Conservation (phyloP, 2,888 invertebrate genomes). For the Lepidochitona cinerea region DNA sequence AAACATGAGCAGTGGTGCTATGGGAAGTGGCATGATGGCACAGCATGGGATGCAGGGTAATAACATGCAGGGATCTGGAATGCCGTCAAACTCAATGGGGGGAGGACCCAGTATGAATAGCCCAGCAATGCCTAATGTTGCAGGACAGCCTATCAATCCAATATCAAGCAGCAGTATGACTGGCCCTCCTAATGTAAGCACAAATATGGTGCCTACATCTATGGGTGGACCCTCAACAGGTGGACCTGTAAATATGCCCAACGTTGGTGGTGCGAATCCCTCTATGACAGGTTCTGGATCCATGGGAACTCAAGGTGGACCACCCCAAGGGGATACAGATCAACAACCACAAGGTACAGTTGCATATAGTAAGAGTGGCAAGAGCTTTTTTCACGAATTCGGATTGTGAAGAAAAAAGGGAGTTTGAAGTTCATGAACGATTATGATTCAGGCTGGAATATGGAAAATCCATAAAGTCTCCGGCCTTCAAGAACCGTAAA, state of each 20-base stretch:
- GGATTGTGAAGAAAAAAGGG: no score
- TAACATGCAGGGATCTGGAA: constrained; percentile 29
- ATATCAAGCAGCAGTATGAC: neutral
- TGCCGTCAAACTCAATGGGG: constrained; percentile 26
- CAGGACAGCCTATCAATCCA: neutral
- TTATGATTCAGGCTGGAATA: no score
- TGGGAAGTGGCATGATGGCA: neutral
- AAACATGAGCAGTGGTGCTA: constrained; percentile 19
- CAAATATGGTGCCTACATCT: neutral
- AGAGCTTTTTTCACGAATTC: no score
- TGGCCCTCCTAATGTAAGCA: neutral
- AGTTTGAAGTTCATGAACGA: no score
- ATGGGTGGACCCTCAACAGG: neutral
- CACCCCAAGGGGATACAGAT: neutral
- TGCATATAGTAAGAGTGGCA: no score
- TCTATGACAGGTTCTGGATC: neutral
- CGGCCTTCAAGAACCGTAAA: no score
- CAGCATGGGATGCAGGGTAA: constrained; percentile 11
- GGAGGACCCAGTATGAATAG: constrained; percentile 8
- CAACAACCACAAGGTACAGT: no score
- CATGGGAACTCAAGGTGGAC: neutral
- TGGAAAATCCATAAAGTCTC: no score
- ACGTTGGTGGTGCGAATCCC: constrained; percentile 19
- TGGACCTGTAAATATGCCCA: neutral
- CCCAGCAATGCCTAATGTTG: neutral